A percentile compares a stretch with the other conserved stretches of the same genome.
These are phyloP conservation scores for Heliconius charithonia DNA, from an alignment of 2,888 invertebrate species.

Conservation along the genomic window DNA sequence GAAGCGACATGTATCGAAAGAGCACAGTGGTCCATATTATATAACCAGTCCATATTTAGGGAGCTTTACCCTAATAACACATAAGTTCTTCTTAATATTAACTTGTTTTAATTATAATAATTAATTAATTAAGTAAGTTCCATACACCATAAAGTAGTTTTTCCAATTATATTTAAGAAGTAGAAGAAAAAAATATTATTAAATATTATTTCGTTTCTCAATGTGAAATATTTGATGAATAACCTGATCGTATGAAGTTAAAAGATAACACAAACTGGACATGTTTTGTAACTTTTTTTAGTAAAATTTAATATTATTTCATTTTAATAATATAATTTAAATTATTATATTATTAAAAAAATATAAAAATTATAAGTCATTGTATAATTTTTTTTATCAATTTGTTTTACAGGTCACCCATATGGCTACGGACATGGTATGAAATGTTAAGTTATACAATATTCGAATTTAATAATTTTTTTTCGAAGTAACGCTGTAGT, in stretches of 20 bases:
- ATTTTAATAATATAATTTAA: background rate
- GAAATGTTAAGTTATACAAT: background rate
- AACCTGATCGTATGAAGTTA: too few relatives aligned
- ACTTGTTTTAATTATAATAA: background rate
- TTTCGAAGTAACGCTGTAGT: background rate
- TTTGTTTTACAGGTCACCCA: constrained; percentile 25
- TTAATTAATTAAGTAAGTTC: background rate
- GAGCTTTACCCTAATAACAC: background rate
- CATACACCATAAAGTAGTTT: background rate
- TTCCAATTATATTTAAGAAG: background rate
- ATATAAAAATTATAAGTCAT: too few relatives aligned
- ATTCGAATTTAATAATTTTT: background rate
- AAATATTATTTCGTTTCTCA: too few relatives aligned
- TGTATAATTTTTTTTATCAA: background rate
- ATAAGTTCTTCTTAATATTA: background rate
- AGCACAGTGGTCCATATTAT: too few relatives aligned
- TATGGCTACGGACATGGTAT: constrained; percentile 20
- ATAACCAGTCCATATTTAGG: too few relatives aligned
- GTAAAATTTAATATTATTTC: too few relatives aligned
- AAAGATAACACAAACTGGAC: too few relatives aligned
- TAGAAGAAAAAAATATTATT: too few relatives aligned
- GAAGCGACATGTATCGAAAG: too few relatives aligned
- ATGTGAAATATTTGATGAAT: too few relatives aligned
- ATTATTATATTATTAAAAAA: too few relatives aligned
- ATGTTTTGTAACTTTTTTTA: background rate